Base-by-base conservation (phyloP, 2,797 vertebrate species). In the Gorsachius magnificus region DNA sequence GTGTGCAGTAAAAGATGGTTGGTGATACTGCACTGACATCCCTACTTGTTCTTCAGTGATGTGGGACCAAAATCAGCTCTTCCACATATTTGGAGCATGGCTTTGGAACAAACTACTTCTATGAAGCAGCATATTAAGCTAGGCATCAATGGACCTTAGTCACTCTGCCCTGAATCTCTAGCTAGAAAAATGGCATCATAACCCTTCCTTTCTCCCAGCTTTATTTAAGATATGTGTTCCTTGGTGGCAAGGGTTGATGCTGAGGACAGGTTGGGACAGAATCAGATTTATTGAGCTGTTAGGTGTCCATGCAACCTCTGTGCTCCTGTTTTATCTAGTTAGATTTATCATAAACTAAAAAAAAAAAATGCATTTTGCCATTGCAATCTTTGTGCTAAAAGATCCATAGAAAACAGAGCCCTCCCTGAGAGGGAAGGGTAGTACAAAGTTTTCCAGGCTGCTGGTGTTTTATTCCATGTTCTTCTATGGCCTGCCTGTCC, bases 31-130 rank as follows among this genome's bases (percentile, higher is more conserved):
- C 41, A 26, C 12, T 50, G 57, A 33, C 11, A 51, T 5, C 26
- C 41, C 36, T 58, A 6, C 46, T 29, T 64, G 21, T 31, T 65
- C 22, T 66, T 41, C 35, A 17, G 31, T 16, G 12, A 1, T 10
- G 1, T 4, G 0, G 0, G 4, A 8, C 72, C 43, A 31, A 63
- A 82, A 46, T 16, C 21, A 51, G 8, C 28, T 66, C 16, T 79
- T 31, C 25, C 31, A 22, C 5, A 0, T 11, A 51, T 54, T 43
- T 79, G 31, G 33, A 77, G 5, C 22, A 31, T 7, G 25, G 8
- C 16, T 65, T 77, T 54, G 26, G 36, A 3, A 76, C 64, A 58
- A 36, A 4, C 5, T 16, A 5, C 22, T 63, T 48, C n/a, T 18
- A 3, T 50, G 54, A 13, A 54, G n/a, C 18, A 66, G 15, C 13